These are phyloP conservation scores for Hydractinia symbiolongicarpus DNA, from an alignment of 30 jellyfish, hydroid and myxozoan genomes.

Conservation along the genomic window DNA sequence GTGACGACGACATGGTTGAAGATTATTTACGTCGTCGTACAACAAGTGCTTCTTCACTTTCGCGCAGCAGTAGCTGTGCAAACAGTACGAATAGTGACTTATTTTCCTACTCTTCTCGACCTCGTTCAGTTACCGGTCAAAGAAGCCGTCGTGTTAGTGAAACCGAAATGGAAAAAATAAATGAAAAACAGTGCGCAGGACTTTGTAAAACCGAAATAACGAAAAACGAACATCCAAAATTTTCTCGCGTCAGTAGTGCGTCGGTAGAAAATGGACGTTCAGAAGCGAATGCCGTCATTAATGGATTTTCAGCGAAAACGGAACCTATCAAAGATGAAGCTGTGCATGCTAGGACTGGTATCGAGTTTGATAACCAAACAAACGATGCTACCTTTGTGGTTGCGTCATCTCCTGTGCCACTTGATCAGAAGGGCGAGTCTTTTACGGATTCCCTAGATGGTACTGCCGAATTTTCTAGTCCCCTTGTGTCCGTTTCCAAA, in stretches of 20 bases:
- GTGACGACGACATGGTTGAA: slow-evolving; percentile 34
- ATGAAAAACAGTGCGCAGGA: not conserved
- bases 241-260: not conserved
- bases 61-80: slow-evolving; percentile 55
- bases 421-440: not conserved
- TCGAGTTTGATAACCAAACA: too few species aligned
- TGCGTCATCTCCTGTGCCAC: not conserved
- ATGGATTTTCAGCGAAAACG: not conserved
- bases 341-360: too few species aligned
- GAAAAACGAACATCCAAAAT: not conserved
- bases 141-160: slow-evolving; percentile 17
- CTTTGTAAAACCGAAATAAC: not conserved
- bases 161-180: not conserved
- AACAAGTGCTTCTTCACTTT: slow-evolving; percentile 46
- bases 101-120: slow-evolving; percentile 68
- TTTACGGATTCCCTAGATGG: not conserved
- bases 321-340: too few species aligned
- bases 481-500: not conserved
- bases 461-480: not conserved
- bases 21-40: slow-evolving; percentile 48
- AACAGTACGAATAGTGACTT: slow-evolving; percentile 69
- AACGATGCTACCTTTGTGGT: too few species aligned
- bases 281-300: not conserved
- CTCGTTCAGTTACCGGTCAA: slow-evolving; percentile 42
- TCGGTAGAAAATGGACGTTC: not conserved